Evolutionary conservation across 2,797 vertebrate species (phyloP), one percentile per base, ranked within the genome.

Genomic region (Tangara arthus): DNA sequence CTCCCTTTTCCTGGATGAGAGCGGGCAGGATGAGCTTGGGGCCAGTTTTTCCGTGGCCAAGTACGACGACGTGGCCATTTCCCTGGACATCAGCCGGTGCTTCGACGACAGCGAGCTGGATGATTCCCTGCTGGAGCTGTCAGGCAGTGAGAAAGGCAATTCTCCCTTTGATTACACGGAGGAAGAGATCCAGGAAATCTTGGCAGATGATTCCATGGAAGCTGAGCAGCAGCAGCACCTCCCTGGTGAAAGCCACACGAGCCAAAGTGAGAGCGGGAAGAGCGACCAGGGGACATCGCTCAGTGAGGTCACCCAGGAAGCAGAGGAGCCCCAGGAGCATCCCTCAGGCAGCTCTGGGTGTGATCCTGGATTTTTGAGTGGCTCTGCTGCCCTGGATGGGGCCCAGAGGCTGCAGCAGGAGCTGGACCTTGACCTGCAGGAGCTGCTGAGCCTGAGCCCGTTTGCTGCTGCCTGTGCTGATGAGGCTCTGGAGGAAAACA

Each of bases 151-250:
- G 59, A 90, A 80, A 80, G 95, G 93, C 72, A 96, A 94, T 63
- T 98, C 96, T 64, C 89, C 96, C 47, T 96, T 97, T 17, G 90
- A 41, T 93, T 96, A 96, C 77, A 97, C 98, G 0, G 94, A 96
- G 89, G 97, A 98, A 50, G 96, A 97, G 90, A 98, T 98, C 89
- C 95, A 98, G 71, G 91, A 95, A 50, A 95, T 98, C 32, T 68
- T 98, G 68, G 97, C 97, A 61, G 97, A 97, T 50, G 97, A 98
- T 72, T 46, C 63, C 7, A 2, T 6, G 83, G 89, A 78, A 65
- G 57, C 85, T 75, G 84, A 95, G 65, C 34, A 26, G 65, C 42
- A 30, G 68, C 42, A 30, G 63, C 39, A 85, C 52, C 41, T 65
- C 5, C 12, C 28, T 5, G 49, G 52, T 28, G 44, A 27, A 11